Evolutionary conservation across 2,888 invertebrate species (phyloP).

Genomic region (Drosophila neotestacea): DNA sequence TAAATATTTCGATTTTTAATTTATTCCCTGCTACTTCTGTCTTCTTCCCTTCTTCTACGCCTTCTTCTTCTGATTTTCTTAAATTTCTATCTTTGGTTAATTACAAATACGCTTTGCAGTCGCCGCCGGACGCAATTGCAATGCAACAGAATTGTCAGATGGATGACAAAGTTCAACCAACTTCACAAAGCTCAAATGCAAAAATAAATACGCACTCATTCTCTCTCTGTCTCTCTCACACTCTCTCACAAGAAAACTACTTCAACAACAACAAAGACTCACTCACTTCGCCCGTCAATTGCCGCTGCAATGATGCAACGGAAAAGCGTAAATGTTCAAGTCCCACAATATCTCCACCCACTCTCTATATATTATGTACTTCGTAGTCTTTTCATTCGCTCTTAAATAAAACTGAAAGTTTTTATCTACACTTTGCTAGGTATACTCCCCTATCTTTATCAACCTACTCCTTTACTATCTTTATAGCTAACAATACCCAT

Average conservation of each 20-base stretch:
- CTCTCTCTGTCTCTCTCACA: not conserved
- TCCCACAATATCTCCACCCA: not conserved
- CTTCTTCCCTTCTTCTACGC: not conserved
- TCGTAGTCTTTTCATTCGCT: not conserved
- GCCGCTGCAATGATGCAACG: not conserved
- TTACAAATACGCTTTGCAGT: conserved; percentile 1
- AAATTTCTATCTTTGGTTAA: conserved; percentile 1
- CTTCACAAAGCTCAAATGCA: conserved; percentile 17
- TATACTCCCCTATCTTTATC: conserved; percentile 7
- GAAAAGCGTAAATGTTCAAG: not conserved
- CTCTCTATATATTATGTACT: not conserved
- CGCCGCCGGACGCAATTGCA: conserved; percentile 2
- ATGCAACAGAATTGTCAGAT: conserved; percentile 13
- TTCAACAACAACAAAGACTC: not conserved
- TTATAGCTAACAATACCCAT: not conserved
- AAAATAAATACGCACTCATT: conserved; percentile 19
- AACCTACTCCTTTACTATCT: conserved; percentile 9
- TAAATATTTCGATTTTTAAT: conserved; percentile 24
- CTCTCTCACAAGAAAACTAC: not conserved
- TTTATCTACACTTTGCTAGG: not conserved
- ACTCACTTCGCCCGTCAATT: not conserved
- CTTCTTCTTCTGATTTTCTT: not conserved
- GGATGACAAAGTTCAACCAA: conserved; percentile 29
- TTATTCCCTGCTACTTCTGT: not conserved
- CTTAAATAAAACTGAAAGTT: not conserved